These are phyloP conservation scores for Dendronephthya gigantea DNA, from an alignment of 64 coral and sea anemone genomes.

Conservation along the genomic window DNA sequence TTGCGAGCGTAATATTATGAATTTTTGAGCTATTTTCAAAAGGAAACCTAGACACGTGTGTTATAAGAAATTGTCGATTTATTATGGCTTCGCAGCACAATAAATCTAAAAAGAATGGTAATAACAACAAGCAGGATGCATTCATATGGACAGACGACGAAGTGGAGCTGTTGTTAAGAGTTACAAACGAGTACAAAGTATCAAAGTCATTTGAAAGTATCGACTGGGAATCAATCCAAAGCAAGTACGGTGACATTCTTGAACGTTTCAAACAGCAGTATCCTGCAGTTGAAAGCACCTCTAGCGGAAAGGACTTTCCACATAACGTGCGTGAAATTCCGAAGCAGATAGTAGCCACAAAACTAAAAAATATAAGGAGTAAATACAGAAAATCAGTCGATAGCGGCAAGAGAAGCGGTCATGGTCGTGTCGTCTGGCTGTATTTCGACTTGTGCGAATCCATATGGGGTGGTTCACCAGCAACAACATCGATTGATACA, in stretches of 20 bases:
- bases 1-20: too few species aligned
- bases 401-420: slow-evolving; percentile 28
- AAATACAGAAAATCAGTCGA: slow-evolving; percentile 29
- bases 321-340: slow-evolving; percentile 4
- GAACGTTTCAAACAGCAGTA: slow-evolving; percentile 24
- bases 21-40: too few species aligned
- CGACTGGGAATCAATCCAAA: slow-evolving; percentile 37
- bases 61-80: too few species aligned
- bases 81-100: too few species aligned
- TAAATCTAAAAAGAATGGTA: too few species aligned
- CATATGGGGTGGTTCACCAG: slow-evolving; percentile 56
- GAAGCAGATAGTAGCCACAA: slow-evolving; percentile 14
- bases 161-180: too few species aligned
- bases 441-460: slow-evolving; percentile 24
- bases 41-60: too few species aligned
- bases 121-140: too few species aligned
- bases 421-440: too few species aligned
- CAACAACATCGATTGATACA: slow-evolving; percentile 30
- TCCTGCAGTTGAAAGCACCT: background rate
- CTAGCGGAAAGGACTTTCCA: background rate
- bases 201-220: too few species aligned
- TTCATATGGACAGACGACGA: too few species aligned
- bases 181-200: too few species aligned
- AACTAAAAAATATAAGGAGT: background rate
- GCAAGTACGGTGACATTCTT: slow-evolving; percentile 31